Evolutionary conservation across 2,888 invertebrate species (phyloP).

Genomic region (Liodrosophila aerea): DNA sequence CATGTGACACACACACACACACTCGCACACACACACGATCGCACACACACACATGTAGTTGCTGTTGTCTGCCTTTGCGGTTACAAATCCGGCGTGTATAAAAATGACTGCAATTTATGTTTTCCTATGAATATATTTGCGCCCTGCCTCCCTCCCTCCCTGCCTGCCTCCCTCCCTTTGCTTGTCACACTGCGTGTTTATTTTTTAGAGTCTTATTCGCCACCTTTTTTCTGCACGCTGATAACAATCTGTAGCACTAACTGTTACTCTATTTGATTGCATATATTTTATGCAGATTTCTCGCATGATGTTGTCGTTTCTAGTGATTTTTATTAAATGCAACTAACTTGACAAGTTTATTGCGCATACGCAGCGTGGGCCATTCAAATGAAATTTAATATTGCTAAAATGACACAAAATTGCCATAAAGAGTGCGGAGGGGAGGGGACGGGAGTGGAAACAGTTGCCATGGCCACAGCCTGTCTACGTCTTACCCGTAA

Average conservation of each 20-base stretch:
- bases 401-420: constrained; percentile 36
- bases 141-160: constrained; percentile 2
- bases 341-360: constrained; percentile 71
- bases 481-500: constrained; percentile 6
- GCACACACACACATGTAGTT: constrained; percentile 35
- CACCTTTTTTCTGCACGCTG: constrained; percentile 9
- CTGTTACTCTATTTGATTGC: constrained; percentile 72
- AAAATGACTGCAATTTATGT: constrained; percentile 80
- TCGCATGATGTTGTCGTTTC: constrained; percentile 62
- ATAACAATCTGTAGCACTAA: constrained; percentile 19
- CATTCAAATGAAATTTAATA: constrained; percentile 59
- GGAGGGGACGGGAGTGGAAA: no score
- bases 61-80: constrained; percentile 66
- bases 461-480: constrained; percentile 35
- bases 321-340: constrained; percentile 74
- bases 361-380: constrained; percentile 67
- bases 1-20: constrained; percentile 44
- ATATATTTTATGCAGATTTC: constrained; percentile 74
- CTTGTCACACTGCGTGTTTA: constrained; percentile 23
- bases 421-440: constrained; percentile 7
- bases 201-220: background rate
- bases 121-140: constrained; percentile 77
- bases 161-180: constrained; percentile 7
- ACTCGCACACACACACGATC: constrained; percentile 4
- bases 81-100: constrained; percentile 77